A percentile compares a stretch with the other conserved stretches of the same genome.
phyloP scores from a whole-genome alignment of 2,888 invertebrate species.

The Eristalinus aeneus region DNA sequence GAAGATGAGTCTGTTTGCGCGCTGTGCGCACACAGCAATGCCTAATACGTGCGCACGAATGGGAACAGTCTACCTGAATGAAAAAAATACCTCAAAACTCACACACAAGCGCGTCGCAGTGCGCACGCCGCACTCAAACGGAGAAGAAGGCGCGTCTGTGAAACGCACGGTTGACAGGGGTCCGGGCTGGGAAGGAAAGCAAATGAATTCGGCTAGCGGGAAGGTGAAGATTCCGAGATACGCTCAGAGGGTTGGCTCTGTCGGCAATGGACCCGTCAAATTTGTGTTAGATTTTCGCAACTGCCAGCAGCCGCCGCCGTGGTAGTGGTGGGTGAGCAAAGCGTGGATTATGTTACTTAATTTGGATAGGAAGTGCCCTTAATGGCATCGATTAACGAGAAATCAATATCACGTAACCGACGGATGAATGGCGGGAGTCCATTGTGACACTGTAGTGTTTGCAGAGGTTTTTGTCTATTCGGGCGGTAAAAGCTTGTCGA shows the following conservation, averaged over 20 bases:
- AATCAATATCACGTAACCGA: constrained; percentile 23
- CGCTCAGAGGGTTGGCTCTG: constrained; percentile 50
- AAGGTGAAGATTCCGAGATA: constrained; percentile 34
- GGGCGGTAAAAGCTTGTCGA: constrained; percentile 33
- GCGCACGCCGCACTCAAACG: background rate
- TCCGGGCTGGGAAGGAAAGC: constrained; percentile 34
- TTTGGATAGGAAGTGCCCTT: constrained; percentile 57
- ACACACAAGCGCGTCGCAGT: constrained; percentile 16
- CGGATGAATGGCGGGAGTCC: background rate
- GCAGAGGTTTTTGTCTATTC: constrained; percentile 1
- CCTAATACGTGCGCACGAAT: constrained; percentile 47
- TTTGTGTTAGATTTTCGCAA: constrained; percentile 46
- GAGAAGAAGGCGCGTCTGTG: too few relatives aligned
- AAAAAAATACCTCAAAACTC: constrained; percentile 22
- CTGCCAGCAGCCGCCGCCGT: background rate
- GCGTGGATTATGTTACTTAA: constrained; percentile 37
- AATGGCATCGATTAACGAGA: constrained; percentile 45
- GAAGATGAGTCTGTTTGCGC: constrained; percentile 65
- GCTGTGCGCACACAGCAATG: constrained; percentile 52
- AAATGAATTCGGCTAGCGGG: constrained; percentile 33
- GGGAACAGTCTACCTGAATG: constrained; percentile 17
- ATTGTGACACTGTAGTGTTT: constrained; percentile 18
- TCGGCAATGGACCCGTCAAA: constrained; percentile 16
- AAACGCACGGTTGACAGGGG: too few relatives aligned
- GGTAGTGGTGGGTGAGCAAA: constrained; percentile 16